Percentiles rank a stretch among this genome's conserved stretches.
Conservation (phyloP, 2,113 vertebrate genomes). For the pig (Sus scrofa) region T2T-Sscrofa CM000813.6:47892001-47892500, state of each 20-base stretch:
- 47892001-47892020: neutral
- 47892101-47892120: neutral
- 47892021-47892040: neutral
- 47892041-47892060: neutral
- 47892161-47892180: slow-evolving; percentile 7
- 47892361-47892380: neutral
- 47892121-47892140: neutral
- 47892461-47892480: neutral
- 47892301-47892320: slow-evolving; percentile 20
- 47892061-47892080: no score
- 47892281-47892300: slow-evolving; percentile 22
- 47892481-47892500: neutral
- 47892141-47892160: neutral
- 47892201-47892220: neutral
- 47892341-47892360: neutral
- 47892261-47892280: neutral
- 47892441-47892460: neutral
- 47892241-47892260: neutral
- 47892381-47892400: neutral
- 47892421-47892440: neutral
- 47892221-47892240: slow-evolving; percentile 11
- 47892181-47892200: neutral
- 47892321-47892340: slow-evolving; percentile 29
- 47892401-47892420: slow-evolving; percentile 10
- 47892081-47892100: no score